Percentiles rank a stretch among this genome's conserved stretches.
These are phyloP conservation scores for Oriolus oriolus DNA, from an alignment of 2,113 vertebrate species.

Conservation along the genomic window DNA sequence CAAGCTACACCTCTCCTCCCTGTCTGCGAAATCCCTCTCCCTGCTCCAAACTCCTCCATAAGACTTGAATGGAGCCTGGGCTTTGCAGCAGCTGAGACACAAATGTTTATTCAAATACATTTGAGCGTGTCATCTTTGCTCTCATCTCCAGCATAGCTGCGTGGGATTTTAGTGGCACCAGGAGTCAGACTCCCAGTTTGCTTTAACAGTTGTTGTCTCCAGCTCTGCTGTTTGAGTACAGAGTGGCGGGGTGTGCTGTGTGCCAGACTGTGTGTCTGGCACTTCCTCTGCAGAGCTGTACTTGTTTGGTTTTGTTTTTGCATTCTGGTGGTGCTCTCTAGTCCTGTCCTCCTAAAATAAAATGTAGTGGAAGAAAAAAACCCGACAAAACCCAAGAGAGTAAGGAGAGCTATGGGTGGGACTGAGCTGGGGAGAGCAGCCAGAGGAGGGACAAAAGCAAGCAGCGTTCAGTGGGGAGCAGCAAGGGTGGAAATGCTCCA, in stretches of 20 bases:
- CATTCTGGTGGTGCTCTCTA: not conserved
- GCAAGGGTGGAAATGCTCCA: not conserved
- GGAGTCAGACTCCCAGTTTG: not conserved
- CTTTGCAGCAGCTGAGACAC: not conserved
- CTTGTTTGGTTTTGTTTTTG: slow-evolving; percentile 20
- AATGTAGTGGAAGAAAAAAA: not conserved
- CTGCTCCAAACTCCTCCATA: not conserved
- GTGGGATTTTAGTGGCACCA: slow-evolving; percentile 5
- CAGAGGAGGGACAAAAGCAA: not conserved
- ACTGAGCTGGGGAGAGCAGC: slow-evolving; percentile 30
- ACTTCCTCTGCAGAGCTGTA: slow-evolving; percentile 30
- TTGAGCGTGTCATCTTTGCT: not conserved
- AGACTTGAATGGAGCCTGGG: not conserved
- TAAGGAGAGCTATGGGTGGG: slow-evolving; percentile 28
- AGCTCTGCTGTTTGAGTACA: not conserved
- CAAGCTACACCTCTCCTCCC: not conserved
- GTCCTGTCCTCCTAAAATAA: slow-evolving; percentile 25
- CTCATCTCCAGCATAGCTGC: not conserved
- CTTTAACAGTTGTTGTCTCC: slow-evolving; percentile 16
- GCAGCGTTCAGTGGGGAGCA: not conserved
- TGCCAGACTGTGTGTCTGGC: slow-evolving; percentile 36
- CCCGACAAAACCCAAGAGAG: not conserved
- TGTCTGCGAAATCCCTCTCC: not conserved
- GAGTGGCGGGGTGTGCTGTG: not conserved
- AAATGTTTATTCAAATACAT: not conserved